These are phyloP conservation scores for Dendronephthya gigantea DNA, from an alignment of 64 coral and sea anemone species.

Conservation along the genomic window DNA sequence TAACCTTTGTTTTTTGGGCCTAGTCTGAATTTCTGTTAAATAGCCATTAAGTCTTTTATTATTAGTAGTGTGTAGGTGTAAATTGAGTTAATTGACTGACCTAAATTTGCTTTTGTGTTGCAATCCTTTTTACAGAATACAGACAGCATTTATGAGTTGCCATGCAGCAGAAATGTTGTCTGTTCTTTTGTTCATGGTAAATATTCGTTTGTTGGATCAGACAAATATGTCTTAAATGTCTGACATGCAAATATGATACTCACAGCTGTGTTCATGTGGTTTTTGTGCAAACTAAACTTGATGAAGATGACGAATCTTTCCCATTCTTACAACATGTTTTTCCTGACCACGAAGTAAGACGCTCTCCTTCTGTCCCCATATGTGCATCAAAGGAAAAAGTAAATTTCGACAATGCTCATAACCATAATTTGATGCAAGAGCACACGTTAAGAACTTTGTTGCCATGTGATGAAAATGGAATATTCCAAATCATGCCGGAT, in stretches of 20 bases:
- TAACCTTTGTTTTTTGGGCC: too few relatives aligned
- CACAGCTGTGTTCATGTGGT: neutral
- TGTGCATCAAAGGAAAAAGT: neutral
- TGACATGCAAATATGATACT: neutral
- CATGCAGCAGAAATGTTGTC: neutral
- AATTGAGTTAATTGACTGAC: too few relatives aligned
- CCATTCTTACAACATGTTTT: neutral
- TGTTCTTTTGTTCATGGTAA: neutral
- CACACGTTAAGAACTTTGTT: neutral
- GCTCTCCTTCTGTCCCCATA: neutral
- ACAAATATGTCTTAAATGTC: neutral
- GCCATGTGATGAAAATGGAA: neutral
- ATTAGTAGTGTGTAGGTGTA: too few relatives aligned
- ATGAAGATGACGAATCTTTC: conserved; percentile 10
- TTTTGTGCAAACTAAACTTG: neutral
- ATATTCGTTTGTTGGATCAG: neutral
- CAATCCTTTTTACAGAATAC: neutral
- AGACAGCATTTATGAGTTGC: neutral
- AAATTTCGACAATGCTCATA: neutral
- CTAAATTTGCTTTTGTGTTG: too few relatives aligned
- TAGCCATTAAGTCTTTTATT: too few relatives aligned
- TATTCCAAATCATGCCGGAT: neutral
- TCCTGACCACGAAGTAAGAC: neutral
- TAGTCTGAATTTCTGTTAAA: too few relatives aligned
- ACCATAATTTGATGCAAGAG: neutral